Conservation (phyloP, 2,888 invertebrate genomes). For the Osmoderma eremita region DNA sequence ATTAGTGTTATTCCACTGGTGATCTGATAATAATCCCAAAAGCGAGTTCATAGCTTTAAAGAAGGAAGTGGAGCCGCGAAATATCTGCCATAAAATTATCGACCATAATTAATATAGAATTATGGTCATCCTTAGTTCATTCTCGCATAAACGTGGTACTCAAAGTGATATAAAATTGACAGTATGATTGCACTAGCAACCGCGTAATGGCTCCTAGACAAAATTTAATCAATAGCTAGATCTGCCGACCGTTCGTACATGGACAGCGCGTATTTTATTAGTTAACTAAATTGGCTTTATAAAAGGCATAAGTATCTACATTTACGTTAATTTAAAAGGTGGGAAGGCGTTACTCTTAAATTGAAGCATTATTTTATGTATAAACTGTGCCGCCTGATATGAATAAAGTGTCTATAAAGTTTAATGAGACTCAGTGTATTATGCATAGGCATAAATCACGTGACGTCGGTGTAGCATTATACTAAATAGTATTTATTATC, state of each 20-base stretch:
- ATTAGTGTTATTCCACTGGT: no score
- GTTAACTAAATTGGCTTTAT: conserved; percentile 18
- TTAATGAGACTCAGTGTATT: background rate
- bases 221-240: conserved; percentile 12
- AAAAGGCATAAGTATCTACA: conserved; percentile 1
- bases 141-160: background rate
- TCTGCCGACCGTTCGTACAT: background rate
- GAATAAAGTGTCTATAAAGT: conserved; percentile 15
- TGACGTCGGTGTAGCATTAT: no score
- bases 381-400: background rate
- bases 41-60: background rate
- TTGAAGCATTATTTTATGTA: conserved; percentile 3
- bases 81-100: background rate
- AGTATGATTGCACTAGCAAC: conserved; percentile 3
- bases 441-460: no score
- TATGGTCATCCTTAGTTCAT: background rate
- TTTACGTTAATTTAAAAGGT: background rate
- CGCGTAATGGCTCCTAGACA: background rate
- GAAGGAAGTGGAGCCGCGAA: background rate
- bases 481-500: no score
- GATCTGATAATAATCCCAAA: no score
- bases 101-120: conserved; percentile 2
- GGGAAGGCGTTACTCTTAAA: background rate
- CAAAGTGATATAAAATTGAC: background rate
- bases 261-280: background rate